A percentile compares a stretch with the other conserved stretches of the same genome.
Evolutionary conservation across 2,113 vertebrate genomes (phyloP).

Genomic region (Collichthys lucidus): DNA sequence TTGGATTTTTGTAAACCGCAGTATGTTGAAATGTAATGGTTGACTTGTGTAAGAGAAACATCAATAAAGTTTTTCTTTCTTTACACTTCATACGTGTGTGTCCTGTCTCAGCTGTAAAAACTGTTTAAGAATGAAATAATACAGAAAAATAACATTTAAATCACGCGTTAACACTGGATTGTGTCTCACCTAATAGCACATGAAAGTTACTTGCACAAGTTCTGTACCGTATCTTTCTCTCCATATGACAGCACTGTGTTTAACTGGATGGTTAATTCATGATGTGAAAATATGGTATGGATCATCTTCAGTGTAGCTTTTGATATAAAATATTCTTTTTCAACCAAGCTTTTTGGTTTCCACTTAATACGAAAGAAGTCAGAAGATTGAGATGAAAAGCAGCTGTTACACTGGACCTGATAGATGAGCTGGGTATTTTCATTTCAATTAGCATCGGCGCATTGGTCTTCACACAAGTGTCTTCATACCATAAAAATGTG

Average conservation of each 20-base stretch:
- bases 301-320: neutral
- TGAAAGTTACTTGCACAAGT: too few relatives aligned
- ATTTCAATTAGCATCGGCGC: neutral
- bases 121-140: neutral
- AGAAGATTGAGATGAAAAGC: neutral
- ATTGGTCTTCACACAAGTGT: neutral
- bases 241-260: neutral
- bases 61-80: conserved; percentile 80
- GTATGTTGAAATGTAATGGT: conserved; percentile 55
- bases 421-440: neutral
- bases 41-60: conserved; percentile 64
- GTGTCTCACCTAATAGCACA: too few relatives aligned
- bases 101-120: conserved; percentile 5
- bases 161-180: neutral
- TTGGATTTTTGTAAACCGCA: conserved; percentile 56
- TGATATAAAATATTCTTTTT: neutral
- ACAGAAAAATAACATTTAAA: neutral
- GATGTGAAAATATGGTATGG: neutral
- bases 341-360: neutral
- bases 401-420: neutral
- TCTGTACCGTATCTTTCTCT: neutral
- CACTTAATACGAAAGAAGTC: neutral
- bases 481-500: neutral
- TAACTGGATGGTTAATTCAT: neutral
- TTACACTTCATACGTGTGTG: neutral